Conservation (phyloP, 1,140 invertebrate species). For the Aplysia californica region DNA sequence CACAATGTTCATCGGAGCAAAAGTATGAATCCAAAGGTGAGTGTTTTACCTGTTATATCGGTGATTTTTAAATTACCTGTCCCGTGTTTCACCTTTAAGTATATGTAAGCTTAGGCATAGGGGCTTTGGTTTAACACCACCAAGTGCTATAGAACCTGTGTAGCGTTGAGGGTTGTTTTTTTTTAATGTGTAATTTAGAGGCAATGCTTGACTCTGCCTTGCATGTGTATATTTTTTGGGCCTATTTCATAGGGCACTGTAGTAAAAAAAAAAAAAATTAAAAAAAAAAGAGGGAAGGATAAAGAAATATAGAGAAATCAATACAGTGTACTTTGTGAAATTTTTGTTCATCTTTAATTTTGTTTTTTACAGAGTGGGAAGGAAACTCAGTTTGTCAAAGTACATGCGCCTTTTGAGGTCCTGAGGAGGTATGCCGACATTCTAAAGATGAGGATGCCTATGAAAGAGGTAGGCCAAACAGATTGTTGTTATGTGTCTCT, state of each 20-base stretch:
- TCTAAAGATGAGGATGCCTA: slow-evolving; percentile 88
- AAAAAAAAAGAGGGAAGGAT: no score
- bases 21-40: no score
- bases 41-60: no score
- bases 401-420: slow-evolving; percentile 92
- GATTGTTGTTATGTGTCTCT: background rate
- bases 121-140: no score
- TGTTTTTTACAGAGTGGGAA: slow-evolving; percentile 37
- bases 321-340: background rate
- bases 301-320: background rate
- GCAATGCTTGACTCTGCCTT: background rate
- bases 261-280: no score
- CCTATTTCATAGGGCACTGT: background rate
- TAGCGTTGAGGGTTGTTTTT: background rate
- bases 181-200: background rate
- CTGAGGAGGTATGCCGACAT: slow-evolving; percentile 89
- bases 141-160: background rate
- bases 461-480: slow-evolving; percentile 63
- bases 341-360: background rate
- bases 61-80: no score
- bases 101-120: no score
- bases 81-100: no score
- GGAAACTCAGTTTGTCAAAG: slow-evolving; percentile 79
- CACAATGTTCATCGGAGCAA: no score
- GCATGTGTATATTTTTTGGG: background rate